Evolutionary conservation across 2,113 vertebrate species (phyloP), one percentile per base, ranked within the genome.

Genomic region (Ctenodactylus gundi): DNA sequence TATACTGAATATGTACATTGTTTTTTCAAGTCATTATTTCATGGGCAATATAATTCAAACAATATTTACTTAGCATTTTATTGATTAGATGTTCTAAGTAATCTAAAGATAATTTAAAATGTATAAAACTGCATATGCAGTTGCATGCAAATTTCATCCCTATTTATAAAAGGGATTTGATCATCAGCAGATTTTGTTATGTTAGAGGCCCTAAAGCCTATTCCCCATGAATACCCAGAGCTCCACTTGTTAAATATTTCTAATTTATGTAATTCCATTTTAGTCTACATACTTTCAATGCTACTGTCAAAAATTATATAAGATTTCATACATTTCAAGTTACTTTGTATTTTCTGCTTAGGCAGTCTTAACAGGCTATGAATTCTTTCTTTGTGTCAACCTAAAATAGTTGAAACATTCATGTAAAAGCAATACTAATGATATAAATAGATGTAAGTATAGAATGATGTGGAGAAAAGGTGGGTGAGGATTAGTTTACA

Each of bases 281-380:
- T 88, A 78, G 29, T 93, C 41, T 27, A 78, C 1, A 73, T 1
- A 12, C 15, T 84, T 27, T n/a, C n/a, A n/a, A 90, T 57, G 31
- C 29, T 68, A 39, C 21, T 82, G 36, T 78, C n/a, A 41, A 64
- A 85, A 90, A 73, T n/a, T 90, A 58, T 58, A 60, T 23, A 76
- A 3, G 6, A 75, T 41, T 78, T 68, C 11, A 31, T 10, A 31
- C 5, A 77, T 85, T 93, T 93, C 27, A 91, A 70, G 13, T 44
- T 80, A 83, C 78, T 94, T 85, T 86, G 20, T 76, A 31, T 82
- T 83, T 93, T 80, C 27, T 72, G 34, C 7, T 89, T 67, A 70
- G 53, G 36, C 8, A 57, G 73, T 49, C n/a, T 96, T 95, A 41
- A 82, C 11, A 57, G 20, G 82, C 39, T 76, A 46, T 44, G 41